Conservation (phyloP, 2,113 vertebrate genomes). For the Oncorhynchus mykiss region DNA sequence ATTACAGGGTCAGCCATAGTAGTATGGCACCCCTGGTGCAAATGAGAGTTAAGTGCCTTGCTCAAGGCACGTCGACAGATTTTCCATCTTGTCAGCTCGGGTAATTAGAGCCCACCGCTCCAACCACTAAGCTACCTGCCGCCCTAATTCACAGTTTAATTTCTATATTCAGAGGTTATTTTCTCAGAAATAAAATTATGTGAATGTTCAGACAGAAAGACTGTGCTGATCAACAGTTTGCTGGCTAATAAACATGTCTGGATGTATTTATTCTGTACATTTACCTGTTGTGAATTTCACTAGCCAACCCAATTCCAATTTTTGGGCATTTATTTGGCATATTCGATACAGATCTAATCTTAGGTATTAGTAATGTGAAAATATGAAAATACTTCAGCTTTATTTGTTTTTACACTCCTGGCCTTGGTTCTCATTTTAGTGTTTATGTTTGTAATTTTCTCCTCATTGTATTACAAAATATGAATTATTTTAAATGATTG, state of each 20-base stretch:
- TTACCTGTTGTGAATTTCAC: too few relatives aligned
- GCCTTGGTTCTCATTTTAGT: too few relatives aligned
- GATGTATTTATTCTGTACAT: background rate
- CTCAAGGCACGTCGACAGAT: too few relatives aligned
- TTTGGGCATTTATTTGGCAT: background rate
- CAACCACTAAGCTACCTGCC: too few relatives aligned
- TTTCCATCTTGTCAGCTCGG: too few relatives aligned
- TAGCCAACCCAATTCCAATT: background rate
- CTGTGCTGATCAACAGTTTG: constrained; percentile 19
- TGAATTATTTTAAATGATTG: too few relatives aligned
- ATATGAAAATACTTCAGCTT: too few relatives aligned
- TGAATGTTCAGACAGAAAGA: background rate
- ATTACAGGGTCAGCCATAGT: background rate
- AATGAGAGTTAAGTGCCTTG: too few relatives aligned
- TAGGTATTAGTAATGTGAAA: too few relatives aligned
- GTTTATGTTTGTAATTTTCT: background rate
- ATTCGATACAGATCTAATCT: too few relatives aligned
- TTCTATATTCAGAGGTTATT: background rate
- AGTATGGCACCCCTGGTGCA: background rate
- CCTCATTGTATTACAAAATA: background rate
- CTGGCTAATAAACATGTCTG: background rate
- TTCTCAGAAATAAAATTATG: background rate
- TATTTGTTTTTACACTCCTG: too few relatives aligned
- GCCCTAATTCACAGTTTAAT: background rate
- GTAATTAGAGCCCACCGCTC: too few relatives aligned